Percentiles rank a stretch among this genome's conserved stretches.
These are phyloP conservation scores for Todiramphus saurophagus DNA, from an alignment of 2,113 vertebrate genomes.

Conservation along the genomic window DNA sequence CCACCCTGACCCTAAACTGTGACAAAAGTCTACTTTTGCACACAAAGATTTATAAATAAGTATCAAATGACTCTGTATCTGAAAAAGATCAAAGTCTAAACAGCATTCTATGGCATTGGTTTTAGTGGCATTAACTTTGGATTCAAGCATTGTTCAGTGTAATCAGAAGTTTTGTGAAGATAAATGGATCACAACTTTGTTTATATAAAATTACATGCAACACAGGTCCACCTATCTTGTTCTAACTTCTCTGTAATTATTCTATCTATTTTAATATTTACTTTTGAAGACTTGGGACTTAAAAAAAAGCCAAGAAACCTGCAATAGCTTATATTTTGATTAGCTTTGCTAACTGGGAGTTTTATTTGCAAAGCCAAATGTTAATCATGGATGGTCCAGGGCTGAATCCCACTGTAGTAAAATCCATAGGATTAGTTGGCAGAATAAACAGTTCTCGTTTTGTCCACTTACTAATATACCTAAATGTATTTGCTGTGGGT, in stretches of 20 bases:
- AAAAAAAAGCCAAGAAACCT: neutral
- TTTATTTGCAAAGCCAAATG: neutral
- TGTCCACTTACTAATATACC: neutral
- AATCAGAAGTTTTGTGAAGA: neutral
- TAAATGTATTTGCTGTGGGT: slow-evolving; percentile 28
- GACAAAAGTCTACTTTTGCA: neutral
- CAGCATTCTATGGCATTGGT: neutral
- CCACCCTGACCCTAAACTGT: no score
- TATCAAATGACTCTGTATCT: neutral
- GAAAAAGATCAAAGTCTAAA: neutral
- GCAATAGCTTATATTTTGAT: neutral
- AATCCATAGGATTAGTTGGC: neutral
- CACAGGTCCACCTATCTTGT: neutral
- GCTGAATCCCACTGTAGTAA: neutral
- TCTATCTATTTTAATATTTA: slow-evolving; percentile 28
- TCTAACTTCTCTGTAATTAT: neutral
- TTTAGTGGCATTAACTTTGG: neutral
- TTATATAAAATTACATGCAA: neutral
- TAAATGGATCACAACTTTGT: neutral
- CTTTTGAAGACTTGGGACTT: neutral
- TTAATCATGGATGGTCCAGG: neutral
- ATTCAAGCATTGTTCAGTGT: neutral
- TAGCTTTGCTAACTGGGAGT: neutral
- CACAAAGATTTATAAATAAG: neutral
- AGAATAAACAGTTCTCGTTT: slow-evolving; percentile 23